phyloP scores from a whole-genome alignment of 2,888 invertebrate genomes.

The Oligia strigilis region DNA sequence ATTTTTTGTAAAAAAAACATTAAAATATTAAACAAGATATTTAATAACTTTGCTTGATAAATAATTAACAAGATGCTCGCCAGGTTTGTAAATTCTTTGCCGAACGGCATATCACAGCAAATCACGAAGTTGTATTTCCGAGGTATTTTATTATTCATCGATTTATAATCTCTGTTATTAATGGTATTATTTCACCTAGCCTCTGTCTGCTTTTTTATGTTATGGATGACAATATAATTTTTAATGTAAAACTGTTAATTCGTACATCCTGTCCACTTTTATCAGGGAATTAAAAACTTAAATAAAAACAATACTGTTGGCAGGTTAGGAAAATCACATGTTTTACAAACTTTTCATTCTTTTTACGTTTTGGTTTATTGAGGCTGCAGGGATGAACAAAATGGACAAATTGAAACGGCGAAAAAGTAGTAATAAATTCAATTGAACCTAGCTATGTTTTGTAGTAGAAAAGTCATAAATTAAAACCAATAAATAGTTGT shows the following conservation, averaged over 20 bases:
- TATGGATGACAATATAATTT: neutral
- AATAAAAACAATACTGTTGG: neutral
- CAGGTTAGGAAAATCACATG: slow-evolving; percentile 1
- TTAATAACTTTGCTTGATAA: slow-evolving; percentile 3
- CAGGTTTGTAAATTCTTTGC: slow-evolving; percentile 90
- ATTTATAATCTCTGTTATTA: neutral
- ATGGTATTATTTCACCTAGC: neutral
- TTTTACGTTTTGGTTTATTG: slow-evolving; percentile 4
- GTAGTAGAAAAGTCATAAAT: neutral
- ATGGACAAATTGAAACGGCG: slow-evolving; percentile 10
- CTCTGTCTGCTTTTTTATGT: neutral
- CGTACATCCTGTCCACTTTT: neutral
- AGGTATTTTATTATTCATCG: slow-evolving; percentile 84
- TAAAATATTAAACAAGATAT: neutral
- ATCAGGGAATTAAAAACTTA: neutral
- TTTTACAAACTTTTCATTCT: slow-evolving; percentile 19
- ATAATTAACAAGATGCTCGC: slow-evolving; percentile 87
- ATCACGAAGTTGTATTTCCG: slow-evolving; percentile 92
- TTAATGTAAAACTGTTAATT: neutral
- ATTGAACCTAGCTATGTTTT: neutral
- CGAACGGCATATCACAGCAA: slow-evolving; percentile 90
- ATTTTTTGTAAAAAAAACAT: slow-evolving; percentile 13
- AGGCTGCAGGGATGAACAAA: slow-evolving; percentile 20
- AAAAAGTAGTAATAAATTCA: slow-evolving; percentile 9
- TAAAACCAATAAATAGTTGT: neutral